Percentiles rank a stretch among this genome's conserved stretches.
Conservation (phyloP, 2,797 vertebrate genomes). For the Acestrorhynchus altus region DNA sequence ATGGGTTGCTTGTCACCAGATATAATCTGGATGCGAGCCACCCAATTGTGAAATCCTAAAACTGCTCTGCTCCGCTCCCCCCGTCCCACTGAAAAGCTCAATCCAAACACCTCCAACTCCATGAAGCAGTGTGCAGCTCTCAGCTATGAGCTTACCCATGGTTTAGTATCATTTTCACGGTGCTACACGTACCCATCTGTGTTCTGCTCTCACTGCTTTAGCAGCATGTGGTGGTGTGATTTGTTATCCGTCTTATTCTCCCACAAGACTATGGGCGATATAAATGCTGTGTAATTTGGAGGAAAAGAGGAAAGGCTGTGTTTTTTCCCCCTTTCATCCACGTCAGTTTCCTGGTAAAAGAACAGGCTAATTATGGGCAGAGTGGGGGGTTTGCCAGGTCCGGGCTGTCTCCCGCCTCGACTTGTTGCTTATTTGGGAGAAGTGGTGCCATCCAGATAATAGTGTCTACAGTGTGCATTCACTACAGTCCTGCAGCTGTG, state of each 20-base stretch:
- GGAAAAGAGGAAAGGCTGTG: slow-evolving; percentile 45
- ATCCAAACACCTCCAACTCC: slow-evolving; percentile 4
- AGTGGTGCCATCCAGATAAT: slow-evolving; percentile 52
- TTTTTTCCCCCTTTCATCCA: neutral
- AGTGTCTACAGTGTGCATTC: slow-evolving; percentile 20
- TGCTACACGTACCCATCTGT: slow-evolving; percentile 14
- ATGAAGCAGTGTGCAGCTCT: neutral
- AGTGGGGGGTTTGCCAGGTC: slow-evolving; percentile 45
- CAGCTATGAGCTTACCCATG: neutral
- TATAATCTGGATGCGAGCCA: neutral
- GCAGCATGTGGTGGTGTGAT: slow-evolving; percentile 15
- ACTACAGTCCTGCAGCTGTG: slow-evolving; percentile 40
- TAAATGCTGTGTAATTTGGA: slow-evolving; percentile 57
- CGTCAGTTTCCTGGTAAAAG: slow-evolving; percentile 48
- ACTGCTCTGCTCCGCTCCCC: neutral
- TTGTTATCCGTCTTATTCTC: slow-evolving; percentile 37
- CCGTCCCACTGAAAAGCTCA: neutral
- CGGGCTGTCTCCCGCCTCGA: slow-evolving; percentile 44
- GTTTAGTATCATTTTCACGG: neutral
- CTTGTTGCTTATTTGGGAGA: slow-evolving; percentile 59
- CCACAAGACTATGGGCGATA: slow-evolving; percentile 36
- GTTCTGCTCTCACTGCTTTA: slow-evolving; percentile 4
- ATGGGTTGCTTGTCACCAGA: slow-evolving; percentile 17
- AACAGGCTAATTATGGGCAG: slow-evolving; percentile 55
- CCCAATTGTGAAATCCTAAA: neutral